Conservation (phyloP, 2,113 vertebrate species). For the Stercorarius parasiticus region DNA sequence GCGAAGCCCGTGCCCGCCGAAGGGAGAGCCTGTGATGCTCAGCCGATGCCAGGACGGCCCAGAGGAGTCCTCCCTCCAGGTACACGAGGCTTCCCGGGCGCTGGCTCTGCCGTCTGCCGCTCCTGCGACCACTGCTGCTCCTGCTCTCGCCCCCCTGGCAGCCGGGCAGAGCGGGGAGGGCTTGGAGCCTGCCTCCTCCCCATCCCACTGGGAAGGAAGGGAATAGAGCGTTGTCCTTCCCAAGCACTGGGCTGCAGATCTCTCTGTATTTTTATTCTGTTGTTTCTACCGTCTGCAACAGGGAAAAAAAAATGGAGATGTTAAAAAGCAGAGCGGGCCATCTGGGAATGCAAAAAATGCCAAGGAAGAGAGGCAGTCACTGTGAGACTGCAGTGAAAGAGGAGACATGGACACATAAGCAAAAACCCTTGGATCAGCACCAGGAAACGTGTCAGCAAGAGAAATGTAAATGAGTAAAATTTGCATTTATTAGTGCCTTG, state of each 20-base stretch:
- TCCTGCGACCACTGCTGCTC: background rate
- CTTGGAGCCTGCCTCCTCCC: background rate
- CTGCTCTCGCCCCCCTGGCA: background rate
- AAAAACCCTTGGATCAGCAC: background rate
- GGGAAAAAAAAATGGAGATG: background rate
- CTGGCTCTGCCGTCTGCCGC: background rate
- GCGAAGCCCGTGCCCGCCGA: no score
- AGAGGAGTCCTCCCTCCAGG: background rate
- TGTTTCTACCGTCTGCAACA: background rate
- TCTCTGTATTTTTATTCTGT: background rate
- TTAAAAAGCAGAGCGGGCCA: background rate
- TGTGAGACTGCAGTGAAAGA: background rate
- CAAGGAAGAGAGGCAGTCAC: background rate
- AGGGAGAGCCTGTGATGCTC: background rate
- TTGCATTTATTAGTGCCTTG: background rate
- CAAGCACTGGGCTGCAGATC: background rate
- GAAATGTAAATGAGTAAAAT: background rate
- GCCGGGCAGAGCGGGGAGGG: background rate
- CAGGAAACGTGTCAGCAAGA: background rate
- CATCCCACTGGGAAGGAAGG: background rate
- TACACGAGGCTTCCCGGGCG: background rate
- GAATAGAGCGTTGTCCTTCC: background rate
- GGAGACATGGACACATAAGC: background rate
- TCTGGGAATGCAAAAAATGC: background rate
- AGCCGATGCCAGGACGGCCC: background rate